Conservation (phyloP, 2,888 invertebrate species). For the Hemithea aestivaria region DNA sequence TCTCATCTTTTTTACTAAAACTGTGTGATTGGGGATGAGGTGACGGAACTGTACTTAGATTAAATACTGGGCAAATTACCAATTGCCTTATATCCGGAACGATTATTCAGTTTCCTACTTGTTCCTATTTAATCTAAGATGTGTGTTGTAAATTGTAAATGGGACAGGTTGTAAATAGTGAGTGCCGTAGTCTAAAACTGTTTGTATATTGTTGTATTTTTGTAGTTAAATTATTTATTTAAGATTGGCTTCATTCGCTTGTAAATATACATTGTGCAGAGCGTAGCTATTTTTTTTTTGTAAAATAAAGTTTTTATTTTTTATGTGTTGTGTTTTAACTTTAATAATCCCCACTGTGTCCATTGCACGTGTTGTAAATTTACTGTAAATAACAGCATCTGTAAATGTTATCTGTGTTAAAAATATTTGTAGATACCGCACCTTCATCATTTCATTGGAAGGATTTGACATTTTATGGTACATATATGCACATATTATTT, state of each 20-base stretch:
- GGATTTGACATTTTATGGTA: constrained; percentile 6
- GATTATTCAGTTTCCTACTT: constrained; percentile 29
- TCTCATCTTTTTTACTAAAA: constrained; percentile 66
- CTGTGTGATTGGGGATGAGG: constrained; percentile 72
- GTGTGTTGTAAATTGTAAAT: constrained; percentile 44
- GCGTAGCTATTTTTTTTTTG: constrained; percentile 41
- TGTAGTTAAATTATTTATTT: constrained; percentile 55
- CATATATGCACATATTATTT: too few relatives aligned
- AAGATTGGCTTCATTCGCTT: constrained; percentile 53
- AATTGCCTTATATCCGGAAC: constrained; percentile 29
- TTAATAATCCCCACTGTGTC: neutral
- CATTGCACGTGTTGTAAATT: constrained; percentile 2
- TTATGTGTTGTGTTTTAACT: constrained; percentile 31
- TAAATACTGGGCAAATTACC: too few relatives aligned
- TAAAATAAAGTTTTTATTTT: constrained; percentile 41
- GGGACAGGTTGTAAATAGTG: constrained; percentile 48
- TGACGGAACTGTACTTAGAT: constrained; percentile 60
- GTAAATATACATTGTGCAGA: constrained; percentile 51
- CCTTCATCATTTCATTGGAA: too few relatives aligned
- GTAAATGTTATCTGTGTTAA: too few relatives aligned
- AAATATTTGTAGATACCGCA: too few relatives aligned
- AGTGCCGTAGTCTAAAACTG: constrained; percentile 30
- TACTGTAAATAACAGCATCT: constrained; percentile 5
- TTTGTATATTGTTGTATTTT: constrained; percentile 34
- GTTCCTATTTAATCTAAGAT: constrained; percentile 68